Evolutionary conservation across 2,797 vertebrate species (phyloP).

Genomic region (Hemibagrus guttatus): DNA sequence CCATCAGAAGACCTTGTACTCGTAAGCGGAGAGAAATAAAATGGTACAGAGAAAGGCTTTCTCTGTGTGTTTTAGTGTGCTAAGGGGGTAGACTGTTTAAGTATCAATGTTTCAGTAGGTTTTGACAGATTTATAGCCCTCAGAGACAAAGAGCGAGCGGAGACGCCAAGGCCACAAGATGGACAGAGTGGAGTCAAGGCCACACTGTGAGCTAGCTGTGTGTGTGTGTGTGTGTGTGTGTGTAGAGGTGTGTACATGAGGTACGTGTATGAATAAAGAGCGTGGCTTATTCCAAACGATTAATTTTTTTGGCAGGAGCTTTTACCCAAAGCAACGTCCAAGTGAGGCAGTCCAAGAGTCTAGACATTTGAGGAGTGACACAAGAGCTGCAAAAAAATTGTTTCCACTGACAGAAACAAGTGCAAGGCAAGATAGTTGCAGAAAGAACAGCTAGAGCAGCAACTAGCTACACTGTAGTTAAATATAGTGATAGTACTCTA

Average conservation of each 20-base stretch:
- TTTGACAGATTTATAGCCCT: conserved; percentile 71
- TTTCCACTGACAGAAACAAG: not conserved
- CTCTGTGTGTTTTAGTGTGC: conserved; percentile 47
- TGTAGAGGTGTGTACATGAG: conserved; percentile 12
- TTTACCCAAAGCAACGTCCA: not conserved
- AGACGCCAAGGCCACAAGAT: conserved; percentile 60
- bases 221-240: conserved; percentile 58
- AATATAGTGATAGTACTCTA: not conserved
- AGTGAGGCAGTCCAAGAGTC: conserved; percentile 37
- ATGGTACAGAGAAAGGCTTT: conserved; percentile 46
- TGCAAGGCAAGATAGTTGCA: not conserved
- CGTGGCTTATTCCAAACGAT: not conserved
- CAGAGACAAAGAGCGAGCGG: conserved; percentile 51
- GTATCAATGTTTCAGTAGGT: conserved; percentile 66
- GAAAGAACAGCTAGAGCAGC: not conserved
- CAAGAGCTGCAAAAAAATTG: not conserved
- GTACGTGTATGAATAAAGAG: not conserved
- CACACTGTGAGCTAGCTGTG: conserved; percentile 14
- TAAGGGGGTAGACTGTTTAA: conserved; percentile 60
- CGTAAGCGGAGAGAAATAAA: conserved; percentile 47
- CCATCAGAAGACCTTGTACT: conserved; percentile 46
- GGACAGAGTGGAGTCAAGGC: conserved; percentile 51
- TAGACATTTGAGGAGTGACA: conserved; percentile 40
- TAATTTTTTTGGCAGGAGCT: not conserved
- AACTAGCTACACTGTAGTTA: not conserved